Conservation (phyloP, 2,113 vertebrate genomes). For the Condylura cristata region DNA sequence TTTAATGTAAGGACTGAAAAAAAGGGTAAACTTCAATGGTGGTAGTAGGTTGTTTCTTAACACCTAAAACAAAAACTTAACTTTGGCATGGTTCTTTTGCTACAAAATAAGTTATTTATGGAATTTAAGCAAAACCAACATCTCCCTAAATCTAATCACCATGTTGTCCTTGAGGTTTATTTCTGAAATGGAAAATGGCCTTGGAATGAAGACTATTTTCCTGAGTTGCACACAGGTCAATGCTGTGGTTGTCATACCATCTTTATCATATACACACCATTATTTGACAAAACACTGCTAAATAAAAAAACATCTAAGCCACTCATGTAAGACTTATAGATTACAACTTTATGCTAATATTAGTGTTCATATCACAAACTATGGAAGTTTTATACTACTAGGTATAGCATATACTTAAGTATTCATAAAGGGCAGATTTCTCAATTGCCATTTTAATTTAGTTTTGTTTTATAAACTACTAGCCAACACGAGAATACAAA, state of each 20-base stretch:
- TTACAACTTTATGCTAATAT: background rate
- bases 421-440: background rate
- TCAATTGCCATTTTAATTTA: background rate
- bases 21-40: background rate
- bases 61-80: background rate
- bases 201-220: background rate
- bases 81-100: background rate
- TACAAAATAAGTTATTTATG: background rate
- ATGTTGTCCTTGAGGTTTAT: background rate
- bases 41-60: background rate
- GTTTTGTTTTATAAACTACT: background rate
- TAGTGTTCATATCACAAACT: constrained; percentile 7
- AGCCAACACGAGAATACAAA: background rate
- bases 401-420: constrained; percentile 16
- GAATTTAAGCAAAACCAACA: background rate
- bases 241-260: background rate
- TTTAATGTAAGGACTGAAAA: background rate
- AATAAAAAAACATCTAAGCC: constrained; percentile 22
- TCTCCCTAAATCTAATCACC: background rate
- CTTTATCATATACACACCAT: too few relatives aligned
- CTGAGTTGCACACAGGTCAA: background rate
- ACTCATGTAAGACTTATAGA: background rate
- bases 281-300: background rate
- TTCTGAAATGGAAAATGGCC: constrained; percentile 15
- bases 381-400: background rate